Evolutionary conservation across 1,140 invertebrate species (phyloP), one percentile per base, ranked within the genome.

Genomic region (Sinella curviseta): DNA sequence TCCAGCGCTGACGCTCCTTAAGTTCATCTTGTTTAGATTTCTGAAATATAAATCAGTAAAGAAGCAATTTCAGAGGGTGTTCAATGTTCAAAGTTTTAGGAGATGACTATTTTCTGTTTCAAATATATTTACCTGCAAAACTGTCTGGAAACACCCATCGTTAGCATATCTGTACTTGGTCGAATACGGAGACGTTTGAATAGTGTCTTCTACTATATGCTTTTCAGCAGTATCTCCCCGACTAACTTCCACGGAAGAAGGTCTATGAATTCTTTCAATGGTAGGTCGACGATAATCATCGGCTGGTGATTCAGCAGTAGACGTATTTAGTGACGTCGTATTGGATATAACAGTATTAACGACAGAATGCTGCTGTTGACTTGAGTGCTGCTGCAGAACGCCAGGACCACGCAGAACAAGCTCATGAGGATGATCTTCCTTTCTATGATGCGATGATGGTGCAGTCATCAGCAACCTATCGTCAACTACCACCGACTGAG

Each of bases 101-200:
- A n/a, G n/a, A n/a, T n/a, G n/a, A n/a, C n/a, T n/a, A n/a, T n/a
- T n/a, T n/a, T n/a, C n/a, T n/a, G n/a, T 48, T 48, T 48, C 39
- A 48, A 48, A 70, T 70, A 16, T 70, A 70, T n/a, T 31, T 31
- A 82, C 81, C 81, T 82, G 81, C 26, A 78, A 31, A 8, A 82
- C 74, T 20, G 78, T 75, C 35, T 82, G 81, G 65, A 82, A 82
- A 33, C 65, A 31, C 2, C 28, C 65, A 14, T 70, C 65, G 31
- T 33, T 70, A 12, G 2, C 24, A 33, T 31, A 70, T 36, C 60
- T 33, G 34, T 79, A 80, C 39, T 79, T 82, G 3, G 77, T 30
- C 17, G 77, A 26, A 39, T 76, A 78, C 2, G 78, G 26, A 60
- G 74, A 55, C 34, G 75, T 73, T 74, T 75, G 57, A 77, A 77